A percentile compares a stretch with the other conserved stretches of the same genome.
Conservation (phyloP, 1,140 invertebrate species). For the Leptopilina clavipes region DNA sequence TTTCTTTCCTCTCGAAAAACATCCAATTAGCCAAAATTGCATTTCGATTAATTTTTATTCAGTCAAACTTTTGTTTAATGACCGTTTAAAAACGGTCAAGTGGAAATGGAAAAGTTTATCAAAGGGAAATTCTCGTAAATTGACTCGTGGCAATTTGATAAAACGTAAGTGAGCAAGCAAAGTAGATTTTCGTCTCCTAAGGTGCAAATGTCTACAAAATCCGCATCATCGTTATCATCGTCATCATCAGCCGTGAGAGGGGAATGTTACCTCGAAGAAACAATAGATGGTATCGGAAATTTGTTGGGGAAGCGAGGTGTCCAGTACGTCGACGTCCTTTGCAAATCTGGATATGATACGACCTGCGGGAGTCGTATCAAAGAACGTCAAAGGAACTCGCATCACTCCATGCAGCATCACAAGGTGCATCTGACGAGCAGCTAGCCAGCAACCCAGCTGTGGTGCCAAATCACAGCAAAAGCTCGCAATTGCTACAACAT, state of each 20-base stretch:
- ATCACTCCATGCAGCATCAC: conserved; percentile 85
- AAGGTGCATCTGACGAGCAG: conserved; percentile 84
- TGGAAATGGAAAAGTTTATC: too few species aligned
- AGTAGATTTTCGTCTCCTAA: not conserved
- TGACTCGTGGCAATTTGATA: not conserved
- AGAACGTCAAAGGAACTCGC: conserved; percentile 86
- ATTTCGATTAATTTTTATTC: not conserved
- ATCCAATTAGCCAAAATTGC: not conserved
- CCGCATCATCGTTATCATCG: not conserved
- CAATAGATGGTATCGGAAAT: conserved; percentile 85
- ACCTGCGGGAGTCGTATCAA: conserved; percentile 91
- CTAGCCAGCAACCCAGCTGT: conserved; percentile 82
- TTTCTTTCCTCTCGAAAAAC: not conserved
- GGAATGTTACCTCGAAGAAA: conserved; percentile 84
- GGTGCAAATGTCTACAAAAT: not conserved
- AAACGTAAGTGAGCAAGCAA: not conserved
- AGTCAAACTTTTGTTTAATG: not conserved
- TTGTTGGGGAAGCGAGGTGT: conserved; percentile 82
- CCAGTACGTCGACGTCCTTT: conserved; percentile 85
- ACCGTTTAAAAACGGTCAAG: too few species aligned
- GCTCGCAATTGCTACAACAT: conserved; percentile 80
- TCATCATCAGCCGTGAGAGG: not conserved
- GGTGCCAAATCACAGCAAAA: conserved; percentile 83
- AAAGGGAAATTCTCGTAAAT: not conserved
- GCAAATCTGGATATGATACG: conserved; percentile 91